A percentile compares a stretch with the other conserved stretches of the same genome.
Conservation (phyloP, 2,797 vertebrate genomes). For the Gephyroberyx darwinii region DNA sequence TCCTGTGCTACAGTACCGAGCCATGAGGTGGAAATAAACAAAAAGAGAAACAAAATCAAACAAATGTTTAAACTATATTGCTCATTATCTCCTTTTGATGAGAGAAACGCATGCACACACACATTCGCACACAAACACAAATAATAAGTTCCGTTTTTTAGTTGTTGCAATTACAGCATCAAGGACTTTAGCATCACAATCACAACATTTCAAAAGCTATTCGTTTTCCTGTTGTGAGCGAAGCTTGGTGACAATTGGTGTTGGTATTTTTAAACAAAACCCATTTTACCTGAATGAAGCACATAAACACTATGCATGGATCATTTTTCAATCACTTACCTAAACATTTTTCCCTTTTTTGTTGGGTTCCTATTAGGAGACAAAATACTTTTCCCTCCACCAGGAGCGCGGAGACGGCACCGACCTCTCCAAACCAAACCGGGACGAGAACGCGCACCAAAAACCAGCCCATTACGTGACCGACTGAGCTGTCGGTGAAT, state of each 20-base stretch:
- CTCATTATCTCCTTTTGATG: not conserved
- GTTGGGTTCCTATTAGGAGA: slow-evolving; percentile 39
- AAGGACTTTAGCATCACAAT: not conserved
- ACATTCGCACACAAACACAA: not conserved
- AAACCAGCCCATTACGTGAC: slow-evolving; percentile 32
- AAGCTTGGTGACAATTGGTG: not conserved
- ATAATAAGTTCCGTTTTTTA: not conserved
- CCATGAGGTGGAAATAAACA: not conserved
- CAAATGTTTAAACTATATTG: not conserved
- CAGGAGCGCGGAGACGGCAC: slow-evolving; percentile 77
- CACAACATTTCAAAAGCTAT: not conserved
- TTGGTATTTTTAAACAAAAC: not conserved
- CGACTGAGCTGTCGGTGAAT: slow-evolving; percentile 20
- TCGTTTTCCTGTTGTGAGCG: not conserved
- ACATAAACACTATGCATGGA: not conserved
- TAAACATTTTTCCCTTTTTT: slow-evolving; percentile 60
- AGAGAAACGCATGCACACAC: not conserved
- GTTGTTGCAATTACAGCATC: not conserved
- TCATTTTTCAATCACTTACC: slow-evolving; percentile 60
- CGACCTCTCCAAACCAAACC: slow-evolving; percentile 70
- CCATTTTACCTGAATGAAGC: not conserved
- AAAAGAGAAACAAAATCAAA: not conserved
- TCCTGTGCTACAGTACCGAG: too few relatives aligned
- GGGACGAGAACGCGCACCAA: slow-evolving; percentile 71
- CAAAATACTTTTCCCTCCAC: slow-evolving; percentile 35